Percentiles rank a stretch among this genome's conserved stretches.
These are phyloP conservation scores for Enchytraeus crypticus DNA, from an alignment of 2,888 invertebrate genomes.

Conservation along the genomic window DNA sequence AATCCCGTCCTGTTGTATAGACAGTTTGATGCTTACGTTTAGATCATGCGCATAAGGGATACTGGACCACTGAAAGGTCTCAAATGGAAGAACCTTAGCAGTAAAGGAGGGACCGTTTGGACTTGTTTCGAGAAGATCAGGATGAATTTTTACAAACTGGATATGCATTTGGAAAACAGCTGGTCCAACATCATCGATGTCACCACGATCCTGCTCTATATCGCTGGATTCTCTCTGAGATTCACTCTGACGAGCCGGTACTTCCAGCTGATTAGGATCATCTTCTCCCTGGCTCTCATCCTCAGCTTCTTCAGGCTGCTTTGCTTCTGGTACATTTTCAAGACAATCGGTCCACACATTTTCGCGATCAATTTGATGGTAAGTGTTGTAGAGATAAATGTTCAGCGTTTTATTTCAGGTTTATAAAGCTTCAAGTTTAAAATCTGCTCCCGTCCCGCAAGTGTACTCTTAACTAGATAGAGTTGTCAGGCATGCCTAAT, in stretches of 20 bases:
- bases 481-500: too few species aligned
- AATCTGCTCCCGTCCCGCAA: too few species aligned
- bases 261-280: conserved; percentile 12
- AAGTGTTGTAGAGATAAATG: not conserved
- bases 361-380: conserved; percentile 20
- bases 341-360: conserved; percentile 17
- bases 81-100: not conserved
- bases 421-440: too few species aligned
- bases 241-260: conserved; percentile 3
- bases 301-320: conserved; percentile 20
- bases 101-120: conserved; percentile 11
- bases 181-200: conserved; percentile 17
- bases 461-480: too few species aligned
- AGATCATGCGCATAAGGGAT: not conserved
- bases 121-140: conserved; percentile 8
- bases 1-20: too few species aligned
- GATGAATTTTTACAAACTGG: conserved; percentile 7
- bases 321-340: conserved; percentile 15
- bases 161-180: conserved; percentile 10
- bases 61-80: conserved; percentile 8
- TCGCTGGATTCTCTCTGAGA: conserved; percentile 10
- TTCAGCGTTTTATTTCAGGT: too few species aligned
- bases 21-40: too few species aligned
- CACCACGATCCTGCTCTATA: conserved; percentile 1
- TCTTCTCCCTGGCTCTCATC: conserved; percentile 15